Base-by-base conservation (phyloP, 2,888 invertebrate species). In the Coenonympha arcania region DNA sequence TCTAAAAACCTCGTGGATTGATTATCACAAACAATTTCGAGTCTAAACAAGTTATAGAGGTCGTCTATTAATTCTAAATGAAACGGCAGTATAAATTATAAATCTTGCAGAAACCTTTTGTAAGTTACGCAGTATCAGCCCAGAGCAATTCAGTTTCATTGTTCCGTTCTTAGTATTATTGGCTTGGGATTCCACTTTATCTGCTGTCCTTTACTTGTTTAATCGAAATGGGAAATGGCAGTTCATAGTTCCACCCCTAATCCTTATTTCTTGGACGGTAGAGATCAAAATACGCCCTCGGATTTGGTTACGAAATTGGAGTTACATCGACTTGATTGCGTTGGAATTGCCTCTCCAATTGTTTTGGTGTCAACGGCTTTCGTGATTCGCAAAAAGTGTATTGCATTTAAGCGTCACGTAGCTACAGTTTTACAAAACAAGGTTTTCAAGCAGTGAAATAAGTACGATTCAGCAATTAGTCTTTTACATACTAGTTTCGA, bases 201-300 rank as follows among this genome's bases (percentile, higher is more conserved):
- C 34, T 44, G 24, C 34, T 44, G 44, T 34, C 44, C 44, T 34
- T 43, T 24, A 44, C 44, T 44, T 44, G 44, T 44, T 44, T 44
- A 44, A 44, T 44, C 44, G 44, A 44, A 44, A 33, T 44, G 44
- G 44, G 44, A 44, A 44, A 44, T 44, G 16, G 24, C 22, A 44
- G 42, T 31, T 20, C 30, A 18, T 18, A 34, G 24, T 6, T 20
- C 18, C 33, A 44, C 15, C 16, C 18, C 11, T 34, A 24, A 33
- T 34, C 33, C 44, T 44, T 44, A 44, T 24, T 6, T 11, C 34
- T 34, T 16, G n/a, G 24, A 6, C 6, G 18, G 24, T 44, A 44
- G 44, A 34, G 44, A 11, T 34, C 34, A 33, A 33, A 34, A 11
- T 44, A 16, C 42, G 3, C 15, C 3, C 6, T 22, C 6, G 22